A percentile compares a stretch with the other conserved stretches of the same genome.
phyloP scores from a whole-genome alignment of 1,140 invertebrate species.

The Drosophila fuyamai region DNA sequence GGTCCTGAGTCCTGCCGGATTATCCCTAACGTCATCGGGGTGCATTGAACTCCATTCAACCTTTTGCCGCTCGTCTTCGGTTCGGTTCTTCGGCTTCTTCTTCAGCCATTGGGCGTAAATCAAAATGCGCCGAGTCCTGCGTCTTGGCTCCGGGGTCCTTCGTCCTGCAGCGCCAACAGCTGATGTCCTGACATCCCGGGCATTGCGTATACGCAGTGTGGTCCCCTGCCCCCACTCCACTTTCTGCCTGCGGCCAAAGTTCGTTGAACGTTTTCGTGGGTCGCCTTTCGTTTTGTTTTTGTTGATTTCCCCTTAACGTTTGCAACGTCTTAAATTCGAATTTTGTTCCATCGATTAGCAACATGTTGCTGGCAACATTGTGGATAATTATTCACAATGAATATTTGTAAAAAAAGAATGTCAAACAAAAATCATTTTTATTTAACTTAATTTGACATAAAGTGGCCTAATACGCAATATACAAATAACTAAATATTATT shows the following conservation, averaged over 20 bases:
- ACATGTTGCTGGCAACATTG: constrained; percentile 27
- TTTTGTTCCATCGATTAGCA: constrained; percentile 4
- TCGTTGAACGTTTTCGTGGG: constrained; percentile 59
- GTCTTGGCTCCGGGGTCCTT: constrained; percentile 14
- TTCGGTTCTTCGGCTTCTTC: constrained; percentile 33
- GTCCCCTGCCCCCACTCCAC: neutral
- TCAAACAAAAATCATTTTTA: too few species aligned
- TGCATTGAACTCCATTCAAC: constrained; percentile 69
- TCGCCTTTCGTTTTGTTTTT: neutral
- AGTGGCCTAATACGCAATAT: too few species aligned
- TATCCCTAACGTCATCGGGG: constrained; percentile 64
- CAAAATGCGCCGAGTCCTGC: constrained; percentile 48
- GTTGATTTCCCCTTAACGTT: constrained; percentile 12
- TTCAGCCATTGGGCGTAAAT: constrained; percentile 55
- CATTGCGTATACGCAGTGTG: constrained; percentile 71
- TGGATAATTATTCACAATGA: neutral
- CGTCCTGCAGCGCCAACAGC: constrained; percentile 40
- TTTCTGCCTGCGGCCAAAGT: constrained; percentile 35
- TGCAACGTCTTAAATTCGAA: constrained; percentile 3
- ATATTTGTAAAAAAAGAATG: too few species aligned
- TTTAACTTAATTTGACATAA: too few species aligned
- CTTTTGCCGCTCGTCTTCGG: constrained; percentile 37
- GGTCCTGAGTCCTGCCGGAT: constrained; percentile 44
- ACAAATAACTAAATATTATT: too few species aligned
- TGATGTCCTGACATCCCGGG: constrained; percentile 49